These are phyloP conservation scores for Cryptus armator DNA, from an alignment of 2,888 invertebrate genomes.

Conservation along the genomic window DNA sequence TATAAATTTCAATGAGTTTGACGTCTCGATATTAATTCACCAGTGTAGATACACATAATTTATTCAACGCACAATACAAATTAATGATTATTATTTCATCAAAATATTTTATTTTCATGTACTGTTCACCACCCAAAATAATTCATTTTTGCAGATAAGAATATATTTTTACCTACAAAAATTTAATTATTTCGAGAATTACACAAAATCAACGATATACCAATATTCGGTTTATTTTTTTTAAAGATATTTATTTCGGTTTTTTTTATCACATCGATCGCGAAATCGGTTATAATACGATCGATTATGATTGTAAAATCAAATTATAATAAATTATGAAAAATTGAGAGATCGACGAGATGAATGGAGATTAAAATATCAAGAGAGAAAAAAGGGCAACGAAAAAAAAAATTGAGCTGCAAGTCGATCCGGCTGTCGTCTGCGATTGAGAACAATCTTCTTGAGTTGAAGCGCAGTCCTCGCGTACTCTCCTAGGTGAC, in stretches of 20 bases:
- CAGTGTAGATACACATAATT: neutral
- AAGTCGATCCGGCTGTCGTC: neutral
- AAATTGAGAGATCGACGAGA: neutral
- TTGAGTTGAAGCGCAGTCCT: conserved; percentile 31
- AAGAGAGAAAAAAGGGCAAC: neutral
- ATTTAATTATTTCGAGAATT: no score
- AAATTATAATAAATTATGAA: neutral
- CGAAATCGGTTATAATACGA: neutral
- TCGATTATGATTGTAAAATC: no score
- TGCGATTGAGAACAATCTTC: conserved; percentile 18
- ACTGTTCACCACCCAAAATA: no score
- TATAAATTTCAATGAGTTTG: neutral
- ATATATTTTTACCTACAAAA: no score
- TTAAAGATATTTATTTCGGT: no score
- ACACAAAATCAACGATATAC: no score
- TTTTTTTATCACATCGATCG: no score
- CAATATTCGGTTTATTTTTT: no score
- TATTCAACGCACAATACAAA: neutral
- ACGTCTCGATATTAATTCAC: conserved; percentile 1
- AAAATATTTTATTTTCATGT: no score
- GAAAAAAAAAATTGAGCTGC: conserved; percentile 14
- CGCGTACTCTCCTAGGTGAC: conserved; percentile 72
- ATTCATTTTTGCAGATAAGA: no score
- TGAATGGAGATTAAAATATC: neutral
- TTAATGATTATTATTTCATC: neutral